phyloP scores from a whole-genome alignment of 2,797 vertebrate species.

The Thalassophryne amazonica region DNA sequence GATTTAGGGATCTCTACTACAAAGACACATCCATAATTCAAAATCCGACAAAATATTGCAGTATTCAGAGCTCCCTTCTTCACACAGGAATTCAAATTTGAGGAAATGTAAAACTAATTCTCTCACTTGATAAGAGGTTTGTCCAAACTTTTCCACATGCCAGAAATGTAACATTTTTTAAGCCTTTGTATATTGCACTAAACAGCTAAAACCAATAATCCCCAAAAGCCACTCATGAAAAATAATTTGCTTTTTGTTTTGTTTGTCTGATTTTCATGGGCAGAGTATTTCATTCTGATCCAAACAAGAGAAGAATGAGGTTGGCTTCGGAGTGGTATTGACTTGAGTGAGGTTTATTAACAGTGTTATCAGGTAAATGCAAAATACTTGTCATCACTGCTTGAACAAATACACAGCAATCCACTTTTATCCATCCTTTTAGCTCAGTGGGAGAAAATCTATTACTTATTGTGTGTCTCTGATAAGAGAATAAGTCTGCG shows the following conservation, averaged over 20 bases:
- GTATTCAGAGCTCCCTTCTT: no score
- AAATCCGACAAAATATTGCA: no score
- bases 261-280: constrained; percentile 61
- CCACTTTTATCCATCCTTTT: constrained; percentile 53
- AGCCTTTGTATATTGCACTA: constrained; percentile 19
- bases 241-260: constrained; percentile 40
- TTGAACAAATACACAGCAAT: constrained; percentile 56
- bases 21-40: no score
- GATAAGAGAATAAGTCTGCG: constrained; percentile 44
- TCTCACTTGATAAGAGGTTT: no score
- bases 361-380: constrained; percentile 70
- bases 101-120: no score
- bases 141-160: no score
- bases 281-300: constrained; percentile 39
- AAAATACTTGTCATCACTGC: constrained; percentile 60
- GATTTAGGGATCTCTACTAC: no score
- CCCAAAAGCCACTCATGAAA: constrained; percentile 40
- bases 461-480: constrained; percentile 48
- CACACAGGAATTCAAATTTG: no score
- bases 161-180: no score
- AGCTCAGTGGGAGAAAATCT: constrained; percentile 38
- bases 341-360: constrained; percentile 64
- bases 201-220: constrained; percentile 55
- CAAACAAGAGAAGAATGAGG: constrained; percentile 35
- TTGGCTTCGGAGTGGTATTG: constrained; percentile 36